phyloP scores from a whole-genome alignment of 2,888 invertebrate species.

The Standfussiana lucernea region DNA sequence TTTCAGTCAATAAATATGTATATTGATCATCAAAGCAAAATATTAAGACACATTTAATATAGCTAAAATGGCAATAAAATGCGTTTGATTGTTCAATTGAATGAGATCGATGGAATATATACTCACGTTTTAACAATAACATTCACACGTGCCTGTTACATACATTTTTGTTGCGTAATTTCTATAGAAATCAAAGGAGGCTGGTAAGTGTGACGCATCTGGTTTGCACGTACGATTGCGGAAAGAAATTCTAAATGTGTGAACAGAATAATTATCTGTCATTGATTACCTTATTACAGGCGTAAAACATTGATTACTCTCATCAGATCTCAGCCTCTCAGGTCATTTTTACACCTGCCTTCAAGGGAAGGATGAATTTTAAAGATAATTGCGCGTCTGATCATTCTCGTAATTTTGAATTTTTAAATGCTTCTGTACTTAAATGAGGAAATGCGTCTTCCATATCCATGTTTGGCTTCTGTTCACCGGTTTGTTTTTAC shows the following conservation, averaged over 20 bases:
- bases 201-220: slow-evolving; percentile 26
- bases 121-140: slow-evolving; percentile 58
- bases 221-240: slow-evolving; percentile 25
- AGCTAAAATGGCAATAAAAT: slow-evolving; percentile 34
- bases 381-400: slow-evolving; percentile 25
- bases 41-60: slow-evolving; percentile 11
- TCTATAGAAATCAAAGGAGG: slow-evolving; percentile 30
- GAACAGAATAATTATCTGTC: slow-evolving; percentile 46
- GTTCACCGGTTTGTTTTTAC: slow-evolving; percentile 21
- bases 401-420: slow-evolving; percentile 13
- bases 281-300: slow-evolving; percentile 26
- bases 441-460: slow-evolving; percentile 36
- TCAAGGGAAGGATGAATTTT: slow-evolving; percentile 42
- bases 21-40: slow-evolving; percentile 22
- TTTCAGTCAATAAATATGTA: slow-evolving; percentile 14
- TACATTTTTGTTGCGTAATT: slow-evolving; percentile 47
- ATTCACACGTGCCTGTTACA: slow-evolving; percentile 52
- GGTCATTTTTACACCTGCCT: slow-evolving; percentile 37
- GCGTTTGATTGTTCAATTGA: slow-evolving; percentile 49
- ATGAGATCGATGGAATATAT: slow-evolving; percentile 38
- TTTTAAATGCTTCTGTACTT: slow-evolving; percentile 17
- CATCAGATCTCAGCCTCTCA: background rate
- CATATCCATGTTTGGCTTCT: slow-evolving; percentile 37
- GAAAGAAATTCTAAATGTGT: slow-evolving; percentile 35
- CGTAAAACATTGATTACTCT: slow-evolving; percentile 31